Evolutionary conservation across 2,113 vertebrate species (phyloP).

Genomic region (Cnemophilus loriae): DNA sequence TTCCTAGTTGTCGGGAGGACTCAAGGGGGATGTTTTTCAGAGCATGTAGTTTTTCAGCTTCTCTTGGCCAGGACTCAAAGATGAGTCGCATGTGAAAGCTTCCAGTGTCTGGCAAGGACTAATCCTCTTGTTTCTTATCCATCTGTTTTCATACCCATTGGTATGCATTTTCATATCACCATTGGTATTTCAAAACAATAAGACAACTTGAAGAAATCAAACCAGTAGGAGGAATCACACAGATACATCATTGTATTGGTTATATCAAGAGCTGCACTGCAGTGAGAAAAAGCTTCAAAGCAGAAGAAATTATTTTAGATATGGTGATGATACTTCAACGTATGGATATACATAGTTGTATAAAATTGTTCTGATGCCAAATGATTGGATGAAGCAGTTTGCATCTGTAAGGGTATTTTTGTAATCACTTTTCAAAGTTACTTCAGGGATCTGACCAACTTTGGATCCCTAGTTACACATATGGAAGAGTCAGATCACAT

Average conservation of each 20-base stretch:
- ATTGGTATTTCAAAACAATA: background rate
- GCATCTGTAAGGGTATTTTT: background rate
- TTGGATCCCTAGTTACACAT: background rate
- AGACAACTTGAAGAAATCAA: background rate
- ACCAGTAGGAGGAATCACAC: background rate
- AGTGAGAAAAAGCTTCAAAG: background rate
- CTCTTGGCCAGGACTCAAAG: background rate
- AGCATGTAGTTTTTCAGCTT: background rate
- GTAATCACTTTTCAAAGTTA: background rate
- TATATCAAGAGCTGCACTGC: background rate
- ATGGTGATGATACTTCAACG: background rate
- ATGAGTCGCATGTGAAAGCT: background rate
- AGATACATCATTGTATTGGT: background rate
- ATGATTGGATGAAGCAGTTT: background rate
- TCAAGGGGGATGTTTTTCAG: background rate
- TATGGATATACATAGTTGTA: background rate
- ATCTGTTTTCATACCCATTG: background rate
- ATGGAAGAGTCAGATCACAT: background rate
- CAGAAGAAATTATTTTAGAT: background rate
- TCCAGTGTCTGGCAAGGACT: background rate
- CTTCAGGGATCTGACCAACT: background rate
- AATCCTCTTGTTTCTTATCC: background rate
- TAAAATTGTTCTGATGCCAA: background rate
- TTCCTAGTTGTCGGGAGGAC: background rate
- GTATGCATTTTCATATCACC: background rate